Evolutionary conservation across 2,888 invertebrate species (phyloP).

Genomic region (Watsonalla cultraria): DNA sequence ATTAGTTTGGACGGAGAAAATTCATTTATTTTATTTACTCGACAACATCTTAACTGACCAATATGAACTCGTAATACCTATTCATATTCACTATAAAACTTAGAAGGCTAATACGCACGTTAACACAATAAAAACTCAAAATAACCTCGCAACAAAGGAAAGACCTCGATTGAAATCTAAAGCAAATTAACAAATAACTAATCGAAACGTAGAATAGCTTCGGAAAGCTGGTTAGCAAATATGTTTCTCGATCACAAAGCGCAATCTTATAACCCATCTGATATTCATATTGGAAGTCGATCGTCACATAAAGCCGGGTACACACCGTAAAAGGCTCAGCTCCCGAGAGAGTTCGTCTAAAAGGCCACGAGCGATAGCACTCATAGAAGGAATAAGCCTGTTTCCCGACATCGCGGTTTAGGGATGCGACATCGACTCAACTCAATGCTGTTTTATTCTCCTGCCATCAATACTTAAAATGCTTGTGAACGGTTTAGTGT

Average conservation of each 20-base stretch:
- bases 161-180: too few relatives aligned
- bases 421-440: conserved; percentile 72
- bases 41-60: too few relatives aligned
- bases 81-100: too few relatives aligned
- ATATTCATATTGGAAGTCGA: conserved; percentile 74
- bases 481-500: conserved; percentile 58
- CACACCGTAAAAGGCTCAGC: conserved; percentile 71
- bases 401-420: conserved; percentile 74
- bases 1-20: too few relatives aligned
- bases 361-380: conserved; percentile 69
- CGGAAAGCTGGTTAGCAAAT: conserved; percentile 59
- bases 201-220: conserved; percentile 29
- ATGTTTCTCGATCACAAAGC: conserved; percentile 54
- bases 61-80: too few relatives aligned
- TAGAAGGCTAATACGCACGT: too few relatives aligned
- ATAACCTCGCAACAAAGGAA: too few relatives aligned
- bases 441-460: conserved; percentile 75
- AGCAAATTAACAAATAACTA: background rate
- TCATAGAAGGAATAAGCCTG: conserved; percentile 76
- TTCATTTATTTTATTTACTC: too few relatives aligned
- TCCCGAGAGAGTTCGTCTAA: conserved; percentile 63
- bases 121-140: too few relatives aligned
- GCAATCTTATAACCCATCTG: conserved; percentile 71
- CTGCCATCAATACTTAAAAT: conserved; percentile 76
- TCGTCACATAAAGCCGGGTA: conserved; percentile 61